Evolutionary conservation across 2,888 invertebrate genomes (phyloP), one percentile per base, ranked within the genome.

Genomic region (Cheilosia urbana): DNA sequence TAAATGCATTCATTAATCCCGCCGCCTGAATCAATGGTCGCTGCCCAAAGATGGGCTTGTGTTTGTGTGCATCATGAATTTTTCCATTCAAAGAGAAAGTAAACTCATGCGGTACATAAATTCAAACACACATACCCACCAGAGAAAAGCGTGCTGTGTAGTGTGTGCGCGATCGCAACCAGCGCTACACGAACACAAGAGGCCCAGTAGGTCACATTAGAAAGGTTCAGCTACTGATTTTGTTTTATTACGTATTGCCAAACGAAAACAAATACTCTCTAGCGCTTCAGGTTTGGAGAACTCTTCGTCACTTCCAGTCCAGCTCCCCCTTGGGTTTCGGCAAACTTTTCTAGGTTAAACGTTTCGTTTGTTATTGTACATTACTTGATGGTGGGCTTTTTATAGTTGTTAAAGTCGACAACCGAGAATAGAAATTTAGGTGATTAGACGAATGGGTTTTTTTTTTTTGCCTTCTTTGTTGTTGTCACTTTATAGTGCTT

Each of bases 131-230:
- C 47, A 24, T 4, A 60, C 13, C 42, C 45, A 21, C 5, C 30
- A 30, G 30, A 30, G 1, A 45, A 68, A 68, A 37, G 57, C 55
- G 53, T 63, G 49, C 21, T n/a, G n/a, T n/a, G 21, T 42, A 55
- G 40, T 60, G 45, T 51, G 51, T 53, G 63, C 51, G 73, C 63
- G 53, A 63, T 53, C 63, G 53, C 49, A 40, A 42, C 24, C 24
- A 45, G 45, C 45, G 9, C 7, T 45, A 34, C 34, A 34, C 34
- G 9, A 53, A 42, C 30, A 34, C n/a, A 7, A 17, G 17, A 9
- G 37, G 75, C 55, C 57, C 63, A 75, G 57, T 75, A 66, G 75
- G 75, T 75, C 75, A 75, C 57, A 75, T 45, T 75, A 65, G 65
- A 75, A 75, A 75, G 73, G 73, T 75, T 27, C 65, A 75, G 24